phyloP scores from a whole-genome alignment of 2,113 vertebrate species.

The Drymodes brunneopygia region DNA sequence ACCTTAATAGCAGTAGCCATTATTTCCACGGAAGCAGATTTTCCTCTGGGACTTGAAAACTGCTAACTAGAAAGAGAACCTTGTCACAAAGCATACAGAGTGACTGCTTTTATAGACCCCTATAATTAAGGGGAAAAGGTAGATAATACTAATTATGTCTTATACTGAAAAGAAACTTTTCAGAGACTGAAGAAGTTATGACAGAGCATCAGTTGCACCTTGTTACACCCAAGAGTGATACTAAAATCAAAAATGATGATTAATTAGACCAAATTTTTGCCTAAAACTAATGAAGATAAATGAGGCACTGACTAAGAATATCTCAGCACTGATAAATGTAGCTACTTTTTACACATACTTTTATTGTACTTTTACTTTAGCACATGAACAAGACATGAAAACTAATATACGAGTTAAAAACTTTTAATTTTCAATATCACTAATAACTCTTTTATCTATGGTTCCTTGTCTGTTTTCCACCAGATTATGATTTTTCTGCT shows the following conservation, averaged over 20 bases:
- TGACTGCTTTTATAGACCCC: background rate
- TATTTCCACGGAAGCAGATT: background rate
- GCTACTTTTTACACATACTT: background rate
- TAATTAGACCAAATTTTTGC: background rate
- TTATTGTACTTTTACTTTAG: background rate
- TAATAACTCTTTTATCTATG: background rate
- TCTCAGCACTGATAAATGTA: background rate
- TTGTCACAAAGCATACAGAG: background rate
- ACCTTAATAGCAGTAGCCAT: background rate
- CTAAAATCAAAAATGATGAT: background rate
- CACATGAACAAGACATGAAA: background rate
- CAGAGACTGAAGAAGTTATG: background rate
- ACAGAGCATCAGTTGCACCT: background rate
- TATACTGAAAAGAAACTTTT: background rate
- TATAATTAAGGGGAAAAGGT: background rate
- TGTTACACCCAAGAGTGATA: background rate
- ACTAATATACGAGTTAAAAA: background rate
- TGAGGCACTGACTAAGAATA: background rate
- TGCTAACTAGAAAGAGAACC: background rate
- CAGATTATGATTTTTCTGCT: background rate
- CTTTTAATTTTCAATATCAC: background rate
- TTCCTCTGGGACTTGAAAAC: background rate
- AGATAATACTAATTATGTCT: background rate
- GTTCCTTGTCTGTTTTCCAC: background rate
- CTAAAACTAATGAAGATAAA: background rate